phyloP scores from a whole-genome alignment of 2,113 vertebrate species.

The Todiramphus chloris region DNA sequence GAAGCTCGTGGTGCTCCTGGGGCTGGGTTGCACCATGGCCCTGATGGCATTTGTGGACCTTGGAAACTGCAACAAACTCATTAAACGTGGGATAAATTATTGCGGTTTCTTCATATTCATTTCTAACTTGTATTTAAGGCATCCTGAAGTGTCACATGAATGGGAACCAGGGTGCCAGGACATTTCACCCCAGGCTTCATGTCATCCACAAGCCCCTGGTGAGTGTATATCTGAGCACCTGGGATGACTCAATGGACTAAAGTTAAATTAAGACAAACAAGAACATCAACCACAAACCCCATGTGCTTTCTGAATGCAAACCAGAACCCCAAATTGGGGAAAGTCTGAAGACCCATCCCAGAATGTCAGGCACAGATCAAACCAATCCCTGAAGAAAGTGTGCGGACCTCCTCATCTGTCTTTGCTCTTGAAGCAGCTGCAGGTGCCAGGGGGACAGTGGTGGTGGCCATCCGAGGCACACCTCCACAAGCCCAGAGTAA shows the following conservation, averaged over 20 bases:
- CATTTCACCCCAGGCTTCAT: not conserved
- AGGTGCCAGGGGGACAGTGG: fast-evolving
- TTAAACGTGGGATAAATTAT: not conserved
- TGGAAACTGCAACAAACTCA: not conserved
- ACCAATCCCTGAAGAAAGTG: fast-evolving
- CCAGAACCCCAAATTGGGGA: not conserved
- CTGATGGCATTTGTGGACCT: not conserved
- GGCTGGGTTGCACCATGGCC: not conserved
- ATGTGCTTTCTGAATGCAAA: not conserved
- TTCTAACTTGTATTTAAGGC: not conserved
- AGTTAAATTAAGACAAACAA: not conserved
- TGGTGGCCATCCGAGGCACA: not conserved
- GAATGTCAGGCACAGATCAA: not conserved
- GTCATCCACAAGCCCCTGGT: fast-evolving
- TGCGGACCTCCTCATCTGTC: not conserved
- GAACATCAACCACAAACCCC: not conserved
- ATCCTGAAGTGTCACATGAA: not conserved
- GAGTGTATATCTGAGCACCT: not conserved
- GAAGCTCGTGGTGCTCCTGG: not conserved
- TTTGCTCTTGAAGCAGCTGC: not conserved
- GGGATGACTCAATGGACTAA: not conserved
- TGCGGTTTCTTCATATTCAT: not conserved
- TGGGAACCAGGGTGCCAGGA: not conserved
- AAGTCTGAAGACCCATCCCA: not conserved
- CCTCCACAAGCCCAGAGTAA: not conserved